A percentile compares a stretch with the other conserved stretches of the same genome.
Evolutionary conservation across 2,888 invertebrate species (phyloP).

Genomic region (Marronus borbonicus): DNA sequence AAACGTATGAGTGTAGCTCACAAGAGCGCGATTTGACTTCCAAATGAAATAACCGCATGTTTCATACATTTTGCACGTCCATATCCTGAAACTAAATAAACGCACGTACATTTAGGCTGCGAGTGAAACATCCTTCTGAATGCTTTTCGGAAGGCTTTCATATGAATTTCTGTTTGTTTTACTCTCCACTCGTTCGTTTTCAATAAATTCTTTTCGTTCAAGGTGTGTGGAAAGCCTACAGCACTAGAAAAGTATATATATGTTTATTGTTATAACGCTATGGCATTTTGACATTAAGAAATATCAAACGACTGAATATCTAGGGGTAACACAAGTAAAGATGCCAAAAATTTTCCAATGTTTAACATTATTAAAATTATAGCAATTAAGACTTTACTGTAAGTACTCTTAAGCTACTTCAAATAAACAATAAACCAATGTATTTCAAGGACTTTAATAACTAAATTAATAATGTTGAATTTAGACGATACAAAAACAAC

Average conservation of each 20-base stretch:
- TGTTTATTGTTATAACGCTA: too few relatives aligned
- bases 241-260: background rate
- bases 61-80: background rate
- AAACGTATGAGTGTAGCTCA: background rate
- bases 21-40: background rate
- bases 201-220: background rate
- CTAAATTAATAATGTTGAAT: too few relatives aligned
- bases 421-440: too few relatives aligned
- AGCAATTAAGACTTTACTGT: too few relatives aligned
- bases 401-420: too few relatives aligned
- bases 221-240: background rate
- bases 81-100: background rate
- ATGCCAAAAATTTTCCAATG: too few relatives aligned
- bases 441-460: too few relatives aligned
- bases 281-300: too few relatives aligned
- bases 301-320: too few relatives aligned
- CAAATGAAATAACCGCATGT: slow-evolving; percentile 7
- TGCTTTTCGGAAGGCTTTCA: background rate
- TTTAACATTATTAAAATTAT: too few relatives aligned
- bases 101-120: background rate
- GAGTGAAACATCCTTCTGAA: background rate
- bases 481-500: too few relatives aligned
- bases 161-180: slow-evolving; percentile 9
- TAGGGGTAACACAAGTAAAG: too few relatives aligned
- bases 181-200: background rate